Base-by-base conservation (phyloP, 1,140 invertebrate genomes). In the Micrasema longulum region DNA sequence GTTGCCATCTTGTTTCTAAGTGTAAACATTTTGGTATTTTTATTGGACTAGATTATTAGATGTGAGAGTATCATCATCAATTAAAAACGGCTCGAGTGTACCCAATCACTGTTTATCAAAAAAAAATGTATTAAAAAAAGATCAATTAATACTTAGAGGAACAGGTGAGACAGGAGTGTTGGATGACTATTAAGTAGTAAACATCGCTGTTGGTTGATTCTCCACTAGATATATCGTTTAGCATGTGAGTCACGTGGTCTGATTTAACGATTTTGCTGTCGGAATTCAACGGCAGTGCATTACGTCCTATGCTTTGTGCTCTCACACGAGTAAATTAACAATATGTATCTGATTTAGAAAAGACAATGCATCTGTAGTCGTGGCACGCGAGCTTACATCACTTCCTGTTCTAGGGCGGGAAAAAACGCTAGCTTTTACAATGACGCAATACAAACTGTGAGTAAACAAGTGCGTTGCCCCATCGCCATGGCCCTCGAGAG, bases 381-480 rank as follows among this genome's bases (percentile, higher is more conserved):
- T 47, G 41, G 22, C 60, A 64, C 60, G 60, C 60, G 26, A 22
- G 35, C 9, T 47, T n/a, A 47, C 43, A 12, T 43, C 45, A 73
- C 72, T 74, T 74, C 72, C 72, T 74, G 72, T 74, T 65, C 64
- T 62, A 69, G 71, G 65, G 57, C 35, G 36, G 57, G 23, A 45
- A 69, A 66, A 69, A 66, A 72, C 45, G 22, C 36, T 68, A 70
- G 52, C 48, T 23, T 64, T 45, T 64, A 26, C 60, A 14, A 26
- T 72, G 38, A 68, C 47, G 71, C 35, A 45, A 63, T 48, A 50
- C 45, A 38, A 20, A 52, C 53, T 38, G 55, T 20, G 26, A 26
- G 50, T 53, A 22, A n/a, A n/a, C n/a, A n/a, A 53, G 50, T n/a
- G 20, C 50, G 23, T 53, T 53, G 50, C 50, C 50, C 50, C 31